phyloP scores from a whole-genome alignment of 2,113 vertebrate species.

The Leptobrachium ailaonicum region DNA sequence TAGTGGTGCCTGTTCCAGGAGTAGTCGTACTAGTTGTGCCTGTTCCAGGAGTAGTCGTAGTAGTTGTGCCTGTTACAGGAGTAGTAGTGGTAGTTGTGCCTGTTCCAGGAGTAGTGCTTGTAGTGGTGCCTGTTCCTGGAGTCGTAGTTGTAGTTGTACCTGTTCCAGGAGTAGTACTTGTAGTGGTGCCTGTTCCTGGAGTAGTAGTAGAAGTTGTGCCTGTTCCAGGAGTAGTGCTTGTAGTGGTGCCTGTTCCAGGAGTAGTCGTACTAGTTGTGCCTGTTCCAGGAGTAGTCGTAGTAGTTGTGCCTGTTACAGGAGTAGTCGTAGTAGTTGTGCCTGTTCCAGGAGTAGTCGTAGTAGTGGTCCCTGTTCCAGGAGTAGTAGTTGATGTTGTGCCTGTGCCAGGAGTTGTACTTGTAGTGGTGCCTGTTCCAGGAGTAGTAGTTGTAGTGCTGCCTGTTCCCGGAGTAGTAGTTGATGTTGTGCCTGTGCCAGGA shows the following conservation, averaged over 20 bases:
- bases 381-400: background rate
- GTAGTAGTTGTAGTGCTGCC: background rate
- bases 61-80: background rate
- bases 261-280: background rate
- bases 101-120: conserved; percentile 3
- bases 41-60: background rate
- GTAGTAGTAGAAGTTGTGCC: background rate
- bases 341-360: background rate
- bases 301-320: background rate
- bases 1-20: conserved; percentile 10
- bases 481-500: conserved; percentile 10
- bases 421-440: conserved; percentile 1
- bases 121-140: background rate
- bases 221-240: conserved; percentile 3
- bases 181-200: background rate
- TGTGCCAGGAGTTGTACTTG: background rate
- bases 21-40: background rate
- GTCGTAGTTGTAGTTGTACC: background rate
- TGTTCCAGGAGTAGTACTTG: conserved; percentile 7
- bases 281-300: background rate
- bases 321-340: background rate
- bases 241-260: conserved; percentile 7
- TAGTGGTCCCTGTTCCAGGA: conserved; percentile 7
- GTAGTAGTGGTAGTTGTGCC: background rate
- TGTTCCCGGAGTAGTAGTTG: conserved; percentile 11